phyloP scores from a whole-genome alignment of 2,113 vertebrate species.

The Xenotilapia flavipinnis region DNA sequence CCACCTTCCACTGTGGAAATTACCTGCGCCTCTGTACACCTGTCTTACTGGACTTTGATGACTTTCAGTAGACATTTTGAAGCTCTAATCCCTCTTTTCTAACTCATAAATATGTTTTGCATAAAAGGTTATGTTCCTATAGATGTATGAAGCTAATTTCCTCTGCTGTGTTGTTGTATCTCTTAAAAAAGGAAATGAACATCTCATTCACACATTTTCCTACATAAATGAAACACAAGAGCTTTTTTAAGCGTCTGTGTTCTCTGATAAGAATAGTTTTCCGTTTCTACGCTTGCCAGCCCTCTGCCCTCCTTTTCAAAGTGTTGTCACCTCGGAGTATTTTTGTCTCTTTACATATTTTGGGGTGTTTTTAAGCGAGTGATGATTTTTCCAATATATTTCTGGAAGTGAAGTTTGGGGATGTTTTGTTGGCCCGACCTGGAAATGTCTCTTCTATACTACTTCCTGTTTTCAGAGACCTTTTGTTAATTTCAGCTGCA shows the following conservation, averaged over 20 bases:
- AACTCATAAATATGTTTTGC: not conserved
- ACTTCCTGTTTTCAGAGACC: slow-evolving; percentile 62
- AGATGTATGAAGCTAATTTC: no score
- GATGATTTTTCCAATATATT: slow-evolving; percentile 15
- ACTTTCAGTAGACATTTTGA: not conserved
- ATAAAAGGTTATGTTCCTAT: no score
- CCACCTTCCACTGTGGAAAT: not conserved
- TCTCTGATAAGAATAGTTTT: not conserved
- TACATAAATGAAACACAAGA: not conserved
- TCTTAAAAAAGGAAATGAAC: not conserved
- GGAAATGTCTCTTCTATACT: slow-evolving; percentile 51
- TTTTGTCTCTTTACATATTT: not conserved
- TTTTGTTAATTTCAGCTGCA: slow-evolving; percentile 31
- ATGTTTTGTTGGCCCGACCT: slow-evolving; percentile 46
- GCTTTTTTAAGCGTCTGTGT: not conserved
- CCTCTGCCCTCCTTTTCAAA: not conserved
- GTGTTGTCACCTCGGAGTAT: not conserved
- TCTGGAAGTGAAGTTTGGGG: slow-evolving; percentile 10
- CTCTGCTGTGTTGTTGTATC: not conserved
- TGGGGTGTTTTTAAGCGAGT: not conserved
- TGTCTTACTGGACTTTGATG: not conserved
- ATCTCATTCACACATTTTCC: not conserved
- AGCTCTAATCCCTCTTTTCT: not conserved
- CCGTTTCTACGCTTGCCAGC: not conserved
- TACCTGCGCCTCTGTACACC: not conserved